Conservation (phyloP, 2,888 invertebrate species). For the Troides aeacus region DNA sequence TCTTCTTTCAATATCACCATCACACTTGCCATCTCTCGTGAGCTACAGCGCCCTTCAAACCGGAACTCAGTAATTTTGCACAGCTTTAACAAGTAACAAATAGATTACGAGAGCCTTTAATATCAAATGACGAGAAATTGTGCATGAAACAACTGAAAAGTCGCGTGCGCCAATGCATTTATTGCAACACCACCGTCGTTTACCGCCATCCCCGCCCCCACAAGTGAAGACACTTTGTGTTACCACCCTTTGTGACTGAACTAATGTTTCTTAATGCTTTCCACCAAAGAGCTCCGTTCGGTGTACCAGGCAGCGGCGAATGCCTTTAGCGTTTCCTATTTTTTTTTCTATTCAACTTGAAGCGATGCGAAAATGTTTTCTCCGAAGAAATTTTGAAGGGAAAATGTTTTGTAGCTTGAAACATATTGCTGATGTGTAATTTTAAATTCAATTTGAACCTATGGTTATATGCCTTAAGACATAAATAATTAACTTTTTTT, state of each 20-base stretch:
- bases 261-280: constrained; percentile 64
- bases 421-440: constrained; percentile 5
- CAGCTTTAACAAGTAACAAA: no score
- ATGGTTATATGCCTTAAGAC: not conserved
- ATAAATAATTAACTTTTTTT: no score
- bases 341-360: constrained; percentile 29
- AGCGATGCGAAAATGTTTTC: constrained; percentile 26
- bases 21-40: no score
- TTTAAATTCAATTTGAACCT: constrained; percentile 9
- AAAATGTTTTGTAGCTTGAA: constrained; percentile 20
- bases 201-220: constrained; percentile 39
- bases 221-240: constrained; percentile 61
- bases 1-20: no score
- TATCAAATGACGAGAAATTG: not conserved
- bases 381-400: constrained; percentile 18
- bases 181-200: constrained; percentile 49
- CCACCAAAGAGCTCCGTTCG: constrained; percentile 45
- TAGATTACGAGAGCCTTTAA: not conserved
- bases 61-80: no score
- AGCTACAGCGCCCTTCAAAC: no score
- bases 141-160: not conserved
- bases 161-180: constrained; percentile 13
- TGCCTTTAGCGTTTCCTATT: constrained; percentile 50
- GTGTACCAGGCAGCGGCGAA: constrained; percentile 44
- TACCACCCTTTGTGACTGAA: constrained; percentile 62